phyloP scores from a whole-genome alignment of 2,113 vertebrate species.

The Ptyas mucosa region DNA sequence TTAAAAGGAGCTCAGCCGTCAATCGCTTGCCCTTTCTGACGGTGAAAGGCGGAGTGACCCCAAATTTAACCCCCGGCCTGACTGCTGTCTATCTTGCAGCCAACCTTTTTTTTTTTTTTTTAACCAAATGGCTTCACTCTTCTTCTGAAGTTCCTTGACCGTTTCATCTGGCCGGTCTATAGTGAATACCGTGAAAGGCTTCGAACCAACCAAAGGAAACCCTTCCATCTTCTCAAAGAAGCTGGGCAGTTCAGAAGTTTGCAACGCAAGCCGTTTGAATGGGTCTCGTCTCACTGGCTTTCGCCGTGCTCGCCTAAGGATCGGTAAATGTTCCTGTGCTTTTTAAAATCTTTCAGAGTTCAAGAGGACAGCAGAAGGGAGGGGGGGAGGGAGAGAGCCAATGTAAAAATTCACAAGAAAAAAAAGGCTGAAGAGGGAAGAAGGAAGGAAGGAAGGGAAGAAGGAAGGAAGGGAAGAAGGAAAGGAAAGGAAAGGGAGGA shows the following conservation, averaged over 20 bases:
- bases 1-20: conserved; percentile 56
- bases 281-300: not conserved
- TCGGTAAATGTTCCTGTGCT: not conserved
- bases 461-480: too few species aligned
- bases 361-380: not conserved
- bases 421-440: not conserved
- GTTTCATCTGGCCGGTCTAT: conserved; percentile 49
- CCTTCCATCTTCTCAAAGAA: not conserved
- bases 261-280: not conserved
- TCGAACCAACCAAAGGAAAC: conserved; percentile 29
- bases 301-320: not conserved
- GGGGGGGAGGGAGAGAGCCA: not conserved
- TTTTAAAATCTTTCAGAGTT: not conserved
- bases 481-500: too few species aligned
- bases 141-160: conserved; percentile 41
- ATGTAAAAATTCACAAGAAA: not conserved
- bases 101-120: conserved; percentile 55
- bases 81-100: conserved; percentile 53
- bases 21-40: conserved; percentile 61
- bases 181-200: conserved; percentile 23
- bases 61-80: conserved; percentile 58
- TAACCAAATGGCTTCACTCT: conserved; percentile 29
- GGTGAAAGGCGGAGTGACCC: conserved; percentile 54
- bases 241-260: conserved; percentile 17
- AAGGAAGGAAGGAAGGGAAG: not conserved